Base-by-base conservation (phyloP, 2,888 invertebrate genomes). In the Hirtodrosophila confusa region DNA sequence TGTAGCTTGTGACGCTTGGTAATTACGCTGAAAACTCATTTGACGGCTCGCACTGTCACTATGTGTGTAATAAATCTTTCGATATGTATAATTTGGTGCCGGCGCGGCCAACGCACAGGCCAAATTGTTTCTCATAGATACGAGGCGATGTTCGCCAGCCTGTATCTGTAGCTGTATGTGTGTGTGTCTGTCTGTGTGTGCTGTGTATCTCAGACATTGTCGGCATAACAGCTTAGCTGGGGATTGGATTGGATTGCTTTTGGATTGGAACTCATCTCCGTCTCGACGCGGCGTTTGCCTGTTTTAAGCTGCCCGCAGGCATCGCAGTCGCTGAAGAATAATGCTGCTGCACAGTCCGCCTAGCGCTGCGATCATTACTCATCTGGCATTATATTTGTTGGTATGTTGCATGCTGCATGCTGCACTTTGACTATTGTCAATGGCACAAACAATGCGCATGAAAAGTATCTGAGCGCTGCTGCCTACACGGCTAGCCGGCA, bases 21-120 rank as follows among this genome's bases (percentile, higher is more conserved):
- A 87, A 87, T 89, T 89, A 89, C 87, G 76, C 75, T 85, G 80
- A 82, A 87, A 87, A 87, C 85, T 88, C 89, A 89, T 87, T 87
- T 86, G 87, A 82, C 85, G 87, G 71, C 82, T 78, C 82, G 82
- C 85, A 76, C 72, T 74, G 85, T 87, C 80, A 76, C 72, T 61
- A 63, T 69, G 67, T 74, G 70, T 70, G 89, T 76, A 88, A 87
- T 87, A 87, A 87, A 87, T 87, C 87, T 87, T 75, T 87, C 80
- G 75, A 86, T 87, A 80, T 89, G 82, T 76, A 74, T 80, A 84
- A 84, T 86, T 78, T 80, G 71, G 71, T 68, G 80, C 50, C 66
- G 62, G 58, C 65, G 50, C 75, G 85, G 85, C 82, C 82, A 86
- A 82, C 85, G 80, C 80, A 75, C 75, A 68, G 75, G 27, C 73